These are phyloP conservation scores for Nephrotoma appendiculata DNA, from an alignment of 2,888 invertebrate genomes.

Conservation along the genomic window DNA sequence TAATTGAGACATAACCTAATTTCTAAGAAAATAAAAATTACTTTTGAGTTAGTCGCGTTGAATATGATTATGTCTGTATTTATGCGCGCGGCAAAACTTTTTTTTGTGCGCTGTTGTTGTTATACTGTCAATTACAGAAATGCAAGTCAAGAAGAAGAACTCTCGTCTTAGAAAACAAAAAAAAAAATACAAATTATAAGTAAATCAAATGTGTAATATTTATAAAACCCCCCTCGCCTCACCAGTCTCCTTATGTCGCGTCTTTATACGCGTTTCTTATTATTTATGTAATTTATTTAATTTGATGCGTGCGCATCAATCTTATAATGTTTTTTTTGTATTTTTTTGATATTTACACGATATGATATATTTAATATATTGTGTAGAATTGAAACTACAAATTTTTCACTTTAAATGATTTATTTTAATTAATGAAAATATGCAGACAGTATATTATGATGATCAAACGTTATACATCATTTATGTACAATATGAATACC, in stretches of 20 bases:
- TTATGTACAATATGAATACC: not conserved
- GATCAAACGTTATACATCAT: not conserved
- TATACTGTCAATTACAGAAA: not conserved
- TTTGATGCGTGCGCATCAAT: not conserved
- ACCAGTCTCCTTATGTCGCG: not conserved
- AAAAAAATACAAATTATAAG: not conserved
- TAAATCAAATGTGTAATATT: not conserved
- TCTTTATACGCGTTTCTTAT: not conserved
- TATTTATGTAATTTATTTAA: not conserved
- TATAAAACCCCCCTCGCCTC: not conserved
- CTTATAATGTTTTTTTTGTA: not conserved
- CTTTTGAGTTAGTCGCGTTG: not conserved
- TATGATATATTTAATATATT: not conserved
- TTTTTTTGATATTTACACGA: not conserved
- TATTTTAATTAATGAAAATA: conserved; percentile 3
- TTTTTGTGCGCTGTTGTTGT: not conserved
- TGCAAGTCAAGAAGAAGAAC: not conserved
- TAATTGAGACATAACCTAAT: not conserved
- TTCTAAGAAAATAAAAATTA: not conserved
- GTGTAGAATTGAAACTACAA: not conserved
- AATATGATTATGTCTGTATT: not conserved
- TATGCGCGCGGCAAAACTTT: not conserved
- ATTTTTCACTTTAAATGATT: conserved; percentile 1
- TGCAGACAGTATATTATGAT: not conserved
- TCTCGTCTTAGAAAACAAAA: not conserved